A percentile compares a stretch with the other conserved stretches of the same genome.
Conservation (phyloP, 1,140 invertebrate species). For the Cephus cinctus region DNA sequence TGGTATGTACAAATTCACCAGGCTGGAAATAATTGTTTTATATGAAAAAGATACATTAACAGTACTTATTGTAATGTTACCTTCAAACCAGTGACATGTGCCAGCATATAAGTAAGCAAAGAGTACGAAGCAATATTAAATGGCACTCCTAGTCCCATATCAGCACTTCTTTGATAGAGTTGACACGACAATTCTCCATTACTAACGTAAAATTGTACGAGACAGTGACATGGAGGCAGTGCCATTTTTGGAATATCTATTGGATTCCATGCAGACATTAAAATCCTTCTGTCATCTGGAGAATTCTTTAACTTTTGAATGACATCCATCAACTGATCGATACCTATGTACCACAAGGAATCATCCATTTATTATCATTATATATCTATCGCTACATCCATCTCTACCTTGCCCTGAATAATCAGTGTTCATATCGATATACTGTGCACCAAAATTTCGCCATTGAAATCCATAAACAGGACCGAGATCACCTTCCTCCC, state of each 20-base stretch:
- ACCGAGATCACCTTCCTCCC: slow-evolving; percentile 95
- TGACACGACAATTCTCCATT: slow-evolving; percentile 84
- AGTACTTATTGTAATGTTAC: slow-evolving; percentile 41
- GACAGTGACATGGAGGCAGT: slow-evolving; percentile 93
- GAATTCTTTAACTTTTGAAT: slow-evolving; percentile 83
- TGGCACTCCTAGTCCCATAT: slow-evolving; percentile 97
- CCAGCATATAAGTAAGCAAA: slow-evolving; percentile 93
- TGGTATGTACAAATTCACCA: slow-evolving; percentile 94
- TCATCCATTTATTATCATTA: slow-evolving; percentile 27
- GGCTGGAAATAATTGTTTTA: slow-evolving; percentile 59
- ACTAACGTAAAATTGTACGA: slow-evolving; percentile 93
- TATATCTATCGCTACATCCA: no score
- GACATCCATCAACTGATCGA: slow-evolving; percentile 87
- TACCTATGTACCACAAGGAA: slow-evolving; percentile 50
- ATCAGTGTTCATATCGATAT: slow-evolving; percentile 81
- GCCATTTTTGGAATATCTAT: slow-evolving; percentile 89
- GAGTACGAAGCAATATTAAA: slow-evolving; percentile 99
- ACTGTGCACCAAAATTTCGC: slow-evolving; percentile 96
- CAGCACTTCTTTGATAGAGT: slow-evolving; percentile 95
- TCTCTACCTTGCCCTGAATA: slow-evolving; percentile 86
- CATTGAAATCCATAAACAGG: slow-evolving; percentile 99
- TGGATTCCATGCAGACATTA: slow-evolving; percentile 97
- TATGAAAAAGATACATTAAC: background rate
- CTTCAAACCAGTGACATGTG: slow-evolving; percentile 87
- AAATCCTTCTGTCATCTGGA: slow-evolving; percentile 85